Evolutionary conservation across 2,113 vertebrate genomes (phyloP).

Genomic region (Ptilonorhynchus violaceus): DNA sequence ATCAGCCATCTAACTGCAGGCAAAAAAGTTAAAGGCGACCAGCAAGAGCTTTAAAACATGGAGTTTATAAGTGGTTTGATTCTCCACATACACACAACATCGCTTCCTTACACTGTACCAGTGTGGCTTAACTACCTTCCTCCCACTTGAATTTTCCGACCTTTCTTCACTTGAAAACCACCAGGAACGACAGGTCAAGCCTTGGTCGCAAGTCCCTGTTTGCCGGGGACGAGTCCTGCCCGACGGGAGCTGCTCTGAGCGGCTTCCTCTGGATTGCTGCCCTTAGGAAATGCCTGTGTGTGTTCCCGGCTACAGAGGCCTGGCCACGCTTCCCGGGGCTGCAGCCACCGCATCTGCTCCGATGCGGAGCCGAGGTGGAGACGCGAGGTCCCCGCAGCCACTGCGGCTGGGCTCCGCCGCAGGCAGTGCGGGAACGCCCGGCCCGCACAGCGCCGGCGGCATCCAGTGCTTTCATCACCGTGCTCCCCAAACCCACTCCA

Average conservation of each 20-base stretch:
- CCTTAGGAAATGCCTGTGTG: rapidly evolving
- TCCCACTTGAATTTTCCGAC: not conserved
- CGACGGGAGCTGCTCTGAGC: not conserved
- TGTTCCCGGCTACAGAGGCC: rapidly evolving
- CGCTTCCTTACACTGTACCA: not conserved
- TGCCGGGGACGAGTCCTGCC: rapidly evolving
- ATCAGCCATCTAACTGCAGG: not conserved
- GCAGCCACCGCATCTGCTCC: not conserved
- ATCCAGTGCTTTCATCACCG: not conserved
- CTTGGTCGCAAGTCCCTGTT: not conserved
- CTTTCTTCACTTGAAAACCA: not conserved
- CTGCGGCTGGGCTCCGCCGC: not conserved
- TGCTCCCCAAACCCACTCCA: not conserved
- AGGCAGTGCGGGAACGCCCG: not conserved
- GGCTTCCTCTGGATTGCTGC: rapidly evolving
- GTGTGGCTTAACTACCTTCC: not conserved
- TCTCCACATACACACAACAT: not conserved
- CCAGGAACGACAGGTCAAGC: not conserved
- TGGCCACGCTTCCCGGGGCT: not conserved
- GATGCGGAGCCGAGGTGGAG: not conserved
- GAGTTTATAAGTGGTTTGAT: not conserved
- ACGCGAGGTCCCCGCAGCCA: rapidly evolving
- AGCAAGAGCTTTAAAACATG: not conserved
- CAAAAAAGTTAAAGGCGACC: not conserved
- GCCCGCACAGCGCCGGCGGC: not conserved